These are phyloP conservation scores for Spilosoma lubricipeda DNA, from an alignment of 2,888 invertebrate genomes.

Conservation along the genomic window DNA sequence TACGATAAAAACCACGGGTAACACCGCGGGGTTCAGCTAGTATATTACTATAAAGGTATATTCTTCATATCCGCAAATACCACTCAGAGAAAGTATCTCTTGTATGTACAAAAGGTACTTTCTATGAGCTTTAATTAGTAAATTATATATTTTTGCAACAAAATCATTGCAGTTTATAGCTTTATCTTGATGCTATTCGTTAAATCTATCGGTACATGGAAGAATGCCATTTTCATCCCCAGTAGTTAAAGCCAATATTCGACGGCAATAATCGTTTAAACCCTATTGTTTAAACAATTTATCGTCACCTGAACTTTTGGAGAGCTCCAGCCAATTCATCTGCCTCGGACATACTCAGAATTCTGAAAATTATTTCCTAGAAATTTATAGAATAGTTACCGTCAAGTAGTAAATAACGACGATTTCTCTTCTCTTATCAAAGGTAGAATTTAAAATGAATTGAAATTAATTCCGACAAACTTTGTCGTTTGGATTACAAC, in stretches of 20 bases:
- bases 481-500: no score
- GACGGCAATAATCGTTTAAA: slow-evolving; percentile 9
- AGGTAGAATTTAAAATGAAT: neutral
- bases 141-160: neutral
- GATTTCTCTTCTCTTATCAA: neutral
- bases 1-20: no score
- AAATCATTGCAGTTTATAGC: slow-evolving; percentile 2
- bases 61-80: neutral
- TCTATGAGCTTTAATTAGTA: no score
- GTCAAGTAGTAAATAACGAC: neutral
- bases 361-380: neutral
- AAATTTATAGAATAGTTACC: neutral
- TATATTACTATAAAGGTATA: neutral
- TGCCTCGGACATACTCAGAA: neutral
- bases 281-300: slow-evolving; percentile 19
- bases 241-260: slow-evolving; percentile 2
- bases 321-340: neutral
- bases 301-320: neutral
- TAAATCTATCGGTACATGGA: slow-evolving; percentile 4
- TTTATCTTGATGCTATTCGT: slow-evolving; percentile 14
- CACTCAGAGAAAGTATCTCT: neutral
- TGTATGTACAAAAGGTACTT: no score
- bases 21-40: no score
- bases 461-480: neutral
- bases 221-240: slow-evolving; percentile 1